A percentile compares a stretch with the other conserved stretches of the same genome.
These are phyloP conservation scores for Boulengeromyrus knoepffleri DNA, from an alignment of 2,113 vertebrate genomes.

Conservation along the genomic window DNA sequence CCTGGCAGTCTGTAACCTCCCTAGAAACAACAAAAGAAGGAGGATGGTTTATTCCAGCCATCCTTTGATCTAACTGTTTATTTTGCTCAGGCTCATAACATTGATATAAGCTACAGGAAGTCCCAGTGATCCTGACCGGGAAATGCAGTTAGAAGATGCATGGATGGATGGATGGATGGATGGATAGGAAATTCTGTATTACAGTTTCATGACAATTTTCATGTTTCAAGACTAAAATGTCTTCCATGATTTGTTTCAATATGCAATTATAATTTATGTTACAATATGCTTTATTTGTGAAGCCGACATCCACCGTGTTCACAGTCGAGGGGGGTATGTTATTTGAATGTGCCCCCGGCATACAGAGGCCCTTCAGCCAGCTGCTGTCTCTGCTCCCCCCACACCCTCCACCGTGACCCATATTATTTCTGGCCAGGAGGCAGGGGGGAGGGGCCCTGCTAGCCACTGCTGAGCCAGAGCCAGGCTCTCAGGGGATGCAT, in stretches of 20 bases:
- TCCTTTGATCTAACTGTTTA: neutral
- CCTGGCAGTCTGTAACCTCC: slow-evolving; percentile 37
- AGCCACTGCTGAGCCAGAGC: neutral
- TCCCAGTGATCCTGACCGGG: neutral
- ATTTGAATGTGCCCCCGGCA: neutral
- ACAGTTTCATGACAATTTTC: neutral
- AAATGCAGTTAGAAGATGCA: neutral
- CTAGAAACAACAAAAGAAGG: slow-evolving; percentile 1
- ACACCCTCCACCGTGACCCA: neutral
- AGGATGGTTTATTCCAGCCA: neutral
- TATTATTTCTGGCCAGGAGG: slow-evolving; percentile 5
- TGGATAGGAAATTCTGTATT: neutral
- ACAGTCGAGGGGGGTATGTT: neutral
- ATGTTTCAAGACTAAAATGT: neutral
- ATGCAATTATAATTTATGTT: neutral
- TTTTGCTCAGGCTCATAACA: neutral
- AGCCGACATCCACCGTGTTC: neutral
- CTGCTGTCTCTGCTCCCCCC: neutral
- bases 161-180: neutral
- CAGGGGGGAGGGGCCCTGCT: neutral
- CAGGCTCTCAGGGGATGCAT: neutral
- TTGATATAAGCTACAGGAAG: neutral
- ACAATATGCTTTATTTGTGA: neutral
- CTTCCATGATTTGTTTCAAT: neutral
- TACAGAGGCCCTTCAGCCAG: neutral